Base-by-base conservation (phyloP, 2,888 invertebrate genomes). In the Tipula vernalis region DNA sequence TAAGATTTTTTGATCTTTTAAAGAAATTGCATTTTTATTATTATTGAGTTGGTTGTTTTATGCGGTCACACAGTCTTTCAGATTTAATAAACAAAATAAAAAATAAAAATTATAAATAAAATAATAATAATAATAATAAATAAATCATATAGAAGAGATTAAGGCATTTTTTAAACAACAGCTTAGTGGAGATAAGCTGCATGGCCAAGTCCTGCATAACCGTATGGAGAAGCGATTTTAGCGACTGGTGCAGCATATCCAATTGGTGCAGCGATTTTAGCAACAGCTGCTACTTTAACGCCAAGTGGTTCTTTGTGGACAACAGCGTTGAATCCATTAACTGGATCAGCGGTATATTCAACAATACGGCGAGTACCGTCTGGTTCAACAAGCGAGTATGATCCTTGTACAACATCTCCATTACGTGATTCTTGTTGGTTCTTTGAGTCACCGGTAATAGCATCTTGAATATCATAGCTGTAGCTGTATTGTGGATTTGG, bases 271-370 rank as follows among this genome's bases (percentile, higher is more conserved):
- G 89, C 88, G 39, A 89, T 88, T 87, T 89, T 89, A 10, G 89
- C 89, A 85, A 89, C 87, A 87, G 90, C 90, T 44, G 91, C 91
- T 51, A 91, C 89, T 89, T 92, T 92, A 3, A 90, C 90, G 3
- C 90, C 91, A 6, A 92, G 89, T 18, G 93, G 92, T 89, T 92
- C 92, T 86, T 92, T 92, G 88, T 91, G 92, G 18, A 93, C 93
- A 83, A 93, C 92, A 87, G 93, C 93, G 89, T 93, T 93, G 92
- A 93, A 93, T 86, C 93, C 93, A 89, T 93, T 92, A 87, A 93
- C 91, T 85, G 93, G 93, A 90, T 93, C 93, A 86, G 93, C 93
- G 86, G 92, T 92, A 90, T 93, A 93, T 89, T 93, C 93, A 13
- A 93, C 93, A 88, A 92, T 91, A 87, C 93, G 92, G 87, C 92